A percentile compares a stretch with the other conserved stretches of the same genome.
These are phyloP conservation scores for Danionella dracula DNA, from an alignment of 2,797 vertebrate genomes.

Conservation along the genomic window DNA sequence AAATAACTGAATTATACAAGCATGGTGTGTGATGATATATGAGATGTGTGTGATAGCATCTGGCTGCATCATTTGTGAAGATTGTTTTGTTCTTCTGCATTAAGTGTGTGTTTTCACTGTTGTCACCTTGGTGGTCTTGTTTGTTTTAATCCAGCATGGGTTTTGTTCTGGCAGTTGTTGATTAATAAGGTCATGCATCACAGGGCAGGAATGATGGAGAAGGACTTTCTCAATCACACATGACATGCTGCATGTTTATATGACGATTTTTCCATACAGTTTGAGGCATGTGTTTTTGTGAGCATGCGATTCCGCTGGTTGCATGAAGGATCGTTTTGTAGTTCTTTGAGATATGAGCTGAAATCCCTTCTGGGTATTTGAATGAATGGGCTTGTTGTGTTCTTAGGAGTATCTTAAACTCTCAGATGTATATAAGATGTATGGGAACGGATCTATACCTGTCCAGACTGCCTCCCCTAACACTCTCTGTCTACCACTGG, in stretches of 20 bases:
- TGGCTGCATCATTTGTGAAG: no score
- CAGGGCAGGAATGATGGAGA: background rate
- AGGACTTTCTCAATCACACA: background rate
- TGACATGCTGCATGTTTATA: background rate
- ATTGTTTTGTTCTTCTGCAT: no score
- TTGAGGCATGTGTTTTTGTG: background rate
- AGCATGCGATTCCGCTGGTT: background rate
- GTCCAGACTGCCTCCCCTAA: conserved; percentile 68
- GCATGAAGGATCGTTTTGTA: background rate
- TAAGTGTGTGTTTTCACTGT: background rate
- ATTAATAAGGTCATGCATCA: background rate
- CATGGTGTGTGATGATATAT: no score
- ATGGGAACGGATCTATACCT: conserved; percentile 66
- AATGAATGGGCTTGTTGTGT: conserved; percentile 42
- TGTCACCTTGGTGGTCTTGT: background rate
- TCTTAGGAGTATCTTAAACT: conserved; percentile 78
- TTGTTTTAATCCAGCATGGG: background rate
- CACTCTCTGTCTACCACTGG: conserved; percentile 66
- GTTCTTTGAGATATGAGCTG: conserved; percentile 1
- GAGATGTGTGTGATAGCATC: no score
- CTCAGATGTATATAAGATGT: conserved; percentile 78
- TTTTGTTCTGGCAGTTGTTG: background rate
- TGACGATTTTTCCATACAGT: background rate
- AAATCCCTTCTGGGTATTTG: conserved; percentile 25
- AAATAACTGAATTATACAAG: no score